A percentile compares a stretch with the other conserved stretches of the same genome.
phyloP scores from a whole-genome alignment of 2,113 vertebrate species.

The Trinectes maculatus region DNA sequence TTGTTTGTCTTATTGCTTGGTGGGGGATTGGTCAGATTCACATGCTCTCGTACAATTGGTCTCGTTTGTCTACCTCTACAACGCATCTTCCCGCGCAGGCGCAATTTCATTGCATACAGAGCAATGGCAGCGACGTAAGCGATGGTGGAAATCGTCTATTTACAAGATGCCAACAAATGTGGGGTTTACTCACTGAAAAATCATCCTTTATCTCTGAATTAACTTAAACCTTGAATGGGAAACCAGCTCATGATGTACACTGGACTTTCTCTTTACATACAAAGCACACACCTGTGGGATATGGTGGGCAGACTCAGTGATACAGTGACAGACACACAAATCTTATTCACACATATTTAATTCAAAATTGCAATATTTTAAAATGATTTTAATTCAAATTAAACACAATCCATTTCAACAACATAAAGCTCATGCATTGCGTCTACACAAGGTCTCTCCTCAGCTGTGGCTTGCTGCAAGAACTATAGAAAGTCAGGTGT shows the following conservation, averaged over 20 bases:
- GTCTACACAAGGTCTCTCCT: neutral
- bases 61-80: neutral
- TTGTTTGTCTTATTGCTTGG: constrained; percentile 57
- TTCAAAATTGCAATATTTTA: constrained; percentile 7
- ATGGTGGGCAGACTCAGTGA: neutral
- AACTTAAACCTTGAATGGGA: no score
- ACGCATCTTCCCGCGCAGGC: constrained; percentile 4
- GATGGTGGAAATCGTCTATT: no score
- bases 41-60: constrained; percentile 52
- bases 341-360: no score
- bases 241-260: no score
- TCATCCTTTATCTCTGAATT: no score
- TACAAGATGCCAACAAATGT: no score
- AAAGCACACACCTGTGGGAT: no score
- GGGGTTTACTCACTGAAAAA: no score
- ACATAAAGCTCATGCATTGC: neutral
- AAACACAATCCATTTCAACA: constrained; percentile 16
- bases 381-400: constrained; percentile 60
- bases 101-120: no score
- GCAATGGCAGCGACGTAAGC: no score
- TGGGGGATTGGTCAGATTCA: constrained; percentile 58
- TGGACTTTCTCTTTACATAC: no score
- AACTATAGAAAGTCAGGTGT: constrained; percentile 25
- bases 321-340: neutral
- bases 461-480: constrained; percentile 10